Conservation (phyloP, 2,888 invertebrate genomes). For the Melanostoma mellinum region DNA sequence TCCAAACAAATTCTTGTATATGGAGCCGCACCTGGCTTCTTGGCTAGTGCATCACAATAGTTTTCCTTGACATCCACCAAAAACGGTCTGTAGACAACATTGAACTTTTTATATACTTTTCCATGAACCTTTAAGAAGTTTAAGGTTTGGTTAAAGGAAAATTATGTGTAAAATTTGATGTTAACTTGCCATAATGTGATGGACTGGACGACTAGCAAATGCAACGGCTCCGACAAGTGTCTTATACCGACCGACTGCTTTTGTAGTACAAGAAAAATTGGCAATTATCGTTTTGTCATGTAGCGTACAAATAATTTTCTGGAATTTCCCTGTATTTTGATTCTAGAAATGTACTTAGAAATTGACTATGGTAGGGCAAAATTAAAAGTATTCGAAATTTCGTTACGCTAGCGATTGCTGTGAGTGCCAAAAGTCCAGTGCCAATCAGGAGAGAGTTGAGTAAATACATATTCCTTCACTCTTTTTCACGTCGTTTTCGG, state of each 20-base stretch:
- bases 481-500: no score
- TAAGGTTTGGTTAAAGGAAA: not conserved
- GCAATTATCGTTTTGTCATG: not conserved
- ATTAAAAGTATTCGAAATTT: no score
- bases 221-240: not conserved
- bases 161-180: not conserved
- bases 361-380: no score
- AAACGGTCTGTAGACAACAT: constrained; percentile 11
- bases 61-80: constrained; percentile 1
- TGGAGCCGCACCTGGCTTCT: not conserved
- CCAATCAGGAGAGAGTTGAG: no score
- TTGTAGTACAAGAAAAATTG: not conserved
- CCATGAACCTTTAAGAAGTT: not conserved
- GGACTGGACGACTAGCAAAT: not conserved
- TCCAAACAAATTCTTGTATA: not conserved
- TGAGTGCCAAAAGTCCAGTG: no score
- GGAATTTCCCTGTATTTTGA: not conserved
- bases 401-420: no score
- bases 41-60: not conserved
- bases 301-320: not conserved
- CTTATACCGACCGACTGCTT: constrained; percentile 8
- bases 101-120: constrained; percentile 8
- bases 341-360: not conserved
- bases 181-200: not conserved
- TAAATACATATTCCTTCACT: no score